Conservation (phyloP, 2,113 vertebrate species). For the Megaceryle torquata region DNA sequence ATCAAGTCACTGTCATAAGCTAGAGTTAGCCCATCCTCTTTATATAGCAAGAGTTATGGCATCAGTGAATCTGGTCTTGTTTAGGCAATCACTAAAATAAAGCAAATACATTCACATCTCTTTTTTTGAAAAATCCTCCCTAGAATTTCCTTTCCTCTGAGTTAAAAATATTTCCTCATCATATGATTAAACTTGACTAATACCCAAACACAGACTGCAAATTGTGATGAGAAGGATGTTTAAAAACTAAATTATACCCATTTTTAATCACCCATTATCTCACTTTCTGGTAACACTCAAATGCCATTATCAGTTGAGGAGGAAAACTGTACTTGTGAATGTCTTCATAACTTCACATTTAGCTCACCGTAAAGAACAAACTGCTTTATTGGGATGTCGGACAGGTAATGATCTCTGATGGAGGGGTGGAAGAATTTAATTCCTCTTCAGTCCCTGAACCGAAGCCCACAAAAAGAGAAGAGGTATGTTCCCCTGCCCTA, state of each 20-base stretch:
- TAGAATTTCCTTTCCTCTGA: not conserved
- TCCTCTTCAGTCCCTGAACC: not conserved
- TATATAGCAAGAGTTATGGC: not conserved
- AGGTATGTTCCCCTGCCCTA: not conserved
- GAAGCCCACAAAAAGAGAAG: not conserved
- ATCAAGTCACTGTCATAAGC: not conserved
- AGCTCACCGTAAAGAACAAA: not conserved
- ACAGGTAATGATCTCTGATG: not conserved
- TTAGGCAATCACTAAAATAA: not conserved
- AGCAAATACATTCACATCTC: not conserved
- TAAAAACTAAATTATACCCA: not conserved
- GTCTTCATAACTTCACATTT: not conserved
- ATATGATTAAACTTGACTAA: not conserved
- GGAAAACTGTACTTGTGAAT: not conserved
- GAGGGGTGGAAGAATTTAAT: not conserved
- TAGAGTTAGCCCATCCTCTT: not conserved
- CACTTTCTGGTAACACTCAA: not conserved
- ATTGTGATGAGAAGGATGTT: not conserved
- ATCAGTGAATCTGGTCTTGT: not conserved
- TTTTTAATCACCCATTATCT: not conserved
- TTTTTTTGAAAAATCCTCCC: not conserved
- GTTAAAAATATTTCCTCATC: not conserved
- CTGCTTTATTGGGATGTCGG: not conserved
- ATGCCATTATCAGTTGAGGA: not conserved
- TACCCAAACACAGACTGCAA: not conserved